phyloP scores from a whole-genome alignment of 2,113 vertebrate genomes.

The Triplophysa tibetana region DNA sequence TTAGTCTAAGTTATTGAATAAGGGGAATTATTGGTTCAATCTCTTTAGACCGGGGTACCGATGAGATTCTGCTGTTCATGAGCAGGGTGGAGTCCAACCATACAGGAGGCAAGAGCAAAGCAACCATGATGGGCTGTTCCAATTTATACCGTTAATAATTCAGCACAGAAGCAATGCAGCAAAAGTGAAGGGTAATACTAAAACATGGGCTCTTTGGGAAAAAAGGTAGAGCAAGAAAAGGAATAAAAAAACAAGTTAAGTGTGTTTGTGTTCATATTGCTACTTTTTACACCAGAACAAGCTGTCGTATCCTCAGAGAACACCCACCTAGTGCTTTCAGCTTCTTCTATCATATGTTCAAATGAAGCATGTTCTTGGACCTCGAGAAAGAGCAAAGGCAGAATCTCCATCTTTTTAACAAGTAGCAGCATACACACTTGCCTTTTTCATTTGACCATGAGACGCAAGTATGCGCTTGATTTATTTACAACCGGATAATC shows the following conservation, averaged over 20 bases:
- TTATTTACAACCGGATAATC: not conserved
- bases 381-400: not conserved
- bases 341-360: not conserved
- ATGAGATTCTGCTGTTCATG: not conserved
- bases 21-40: not conserved
- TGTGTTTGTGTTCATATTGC: not conserved
- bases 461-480: not conserved
- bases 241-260: not conserved
- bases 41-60: not conserved
- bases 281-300: not conserved
- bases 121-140: constrained; percentile 42
- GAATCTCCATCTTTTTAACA: not conserved
- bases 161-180: constrained; percentile 37
- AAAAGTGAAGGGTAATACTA: constrained; percentile 20
- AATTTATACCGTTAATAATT: constrained; percentile 55
- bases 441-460: not conserved
- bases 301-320: not conserved
- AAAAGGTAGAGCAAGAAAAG: not conserved
- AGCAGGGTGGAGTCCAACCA: constrained; percentile 24
- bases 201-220: not conserved
- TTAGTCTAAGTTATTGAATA: not conserved
- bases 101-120: constrained; percentile 30
- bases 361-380: constrained; percentile 4
- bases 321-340: not conserved
- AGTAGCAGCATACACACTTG: not conserved